A percentile compares a stretch with the other conserved stretches of the same genome.
phyloP scores from a whole-genome alignment of 2,888 invertebrate species.

The Nemotelus nigrinus region DNA sequence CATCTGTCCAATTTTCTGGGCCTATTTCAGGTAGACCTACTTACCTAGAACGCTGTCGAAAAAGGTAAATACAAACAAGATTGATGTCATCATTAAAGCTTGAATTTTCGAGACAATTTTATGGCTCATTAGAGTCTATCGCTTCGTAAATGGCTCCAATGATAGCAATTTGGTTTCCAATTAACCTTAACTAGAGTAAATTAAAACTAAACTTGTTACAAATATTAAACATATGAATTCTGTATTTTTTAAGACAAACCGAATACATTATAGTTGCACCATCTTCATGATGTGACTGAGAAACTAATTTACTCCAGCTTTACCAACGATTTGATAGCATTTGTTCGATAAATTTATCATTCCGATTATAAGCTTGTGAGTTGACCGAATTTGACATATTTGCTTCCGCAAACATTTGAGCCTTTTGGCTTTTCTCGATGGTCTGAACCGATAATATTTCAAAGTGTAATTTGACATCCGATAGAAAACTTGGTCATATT shows the following conservation, averaged over 20 bases:
- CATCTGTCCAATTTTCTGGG: not conserved
- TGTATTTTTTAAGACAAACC: too few relatives aligned
- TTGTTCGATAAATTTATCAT: too few relatives aligned
- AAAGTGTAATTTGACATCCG: conserved; percentile 11
- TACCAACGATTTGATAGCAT: too few relatives aligned
- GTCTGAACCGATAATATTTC: not conserved
- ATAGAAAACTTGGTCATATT: not conserved
- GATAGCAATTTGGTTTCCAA: not conserved
- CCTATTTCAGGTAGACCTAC: not conserved
- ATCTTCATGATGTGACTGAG: too few relatives aligned
- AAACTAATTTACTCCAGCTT: too few relatives aligned
- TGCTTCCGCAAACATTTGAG: not conserved
- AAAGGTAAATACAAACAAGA: conserved; percentile 26
- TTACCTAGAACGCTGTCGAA: not conserved
- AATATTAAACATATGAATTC: too few relatives aligned
- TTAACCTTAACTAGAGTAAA: too few relatives aligned
- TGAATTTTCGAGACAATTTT: conserved; percentile 30
- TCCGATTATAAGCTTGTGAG: too few relatives aligned
- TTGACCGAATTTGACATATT: not conserved
- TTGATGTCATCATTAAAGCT: conserved; percentile 29
- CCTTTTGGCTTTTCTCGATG: not conserved
- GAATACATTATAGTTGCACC: too few relatives aligned
- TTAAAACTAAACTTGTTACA: too few relatives aligned
- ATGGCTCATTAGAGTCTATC: conserved; percentile 28
- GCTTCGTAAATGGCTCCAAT: conserved; percentile 24